Evolutionary conservation across 2,888 invertebrate species (phyloP).

Genomic region (Xanthia icteritia): DNA sequence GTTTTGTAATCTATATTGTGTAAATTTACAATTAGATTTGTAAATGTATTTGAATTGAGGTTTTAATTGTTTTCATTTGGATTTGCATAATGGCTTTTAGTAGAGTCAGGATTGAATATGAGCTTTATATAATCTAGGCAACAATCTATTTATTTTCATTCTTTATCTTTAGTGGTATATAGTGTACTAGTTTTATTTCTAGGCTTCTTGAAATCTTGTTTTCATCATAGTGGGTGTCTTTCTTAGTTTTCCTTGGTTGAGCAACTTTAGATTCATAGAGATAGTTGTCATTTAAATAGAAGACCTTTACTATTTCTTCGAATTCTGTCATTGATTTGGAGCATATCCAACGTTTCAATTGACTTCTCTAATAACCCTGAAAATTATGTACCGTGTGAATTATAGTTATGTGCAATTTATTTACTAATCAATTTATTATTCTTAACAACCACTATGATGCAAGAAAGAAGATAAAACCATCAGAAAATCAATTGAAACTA

Average conservation of each 20-base stretch:
- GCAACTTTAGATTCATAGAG: not conserved
- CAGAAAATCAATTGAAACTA: not conserved
- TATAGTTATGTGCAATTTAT: not conserved
- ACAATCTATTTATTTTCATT: not conserved
- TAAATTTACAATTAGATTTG: constrained; percentile 41
- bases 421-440: not conserved
- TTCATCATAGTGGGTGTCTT: not conserved
- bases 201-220: not conserved
- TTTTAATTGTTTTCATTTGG: constrained; percentile 46
- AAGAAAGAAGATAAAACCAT: constrained; percentile 10
- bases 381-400: not conserved
- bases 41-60: constrained; percentile 40
- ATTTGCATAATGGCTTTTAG: constrained; percentile 42
- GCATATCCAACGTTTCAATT: too few species aligned
- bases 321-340: not conserved
- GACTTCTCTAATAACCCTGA: not conserved
- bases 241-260: not conserved
- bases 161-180: not conserved
- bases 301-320: not conserved
- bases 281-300: not conserved
- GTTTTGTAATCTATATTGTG: constrained; percentile 60
- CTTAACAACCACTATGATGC: not conserved
- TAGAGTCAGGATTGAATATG: not conserved
- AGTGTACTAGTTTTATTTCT: too few species aligned
- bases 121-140: not conserved